These are phyloP conservation scores for Apostichopus leukothele DNA, from an alignment of 53 echinoderm and acorn worm genomes.

Conservation along the genomic window DNA sequence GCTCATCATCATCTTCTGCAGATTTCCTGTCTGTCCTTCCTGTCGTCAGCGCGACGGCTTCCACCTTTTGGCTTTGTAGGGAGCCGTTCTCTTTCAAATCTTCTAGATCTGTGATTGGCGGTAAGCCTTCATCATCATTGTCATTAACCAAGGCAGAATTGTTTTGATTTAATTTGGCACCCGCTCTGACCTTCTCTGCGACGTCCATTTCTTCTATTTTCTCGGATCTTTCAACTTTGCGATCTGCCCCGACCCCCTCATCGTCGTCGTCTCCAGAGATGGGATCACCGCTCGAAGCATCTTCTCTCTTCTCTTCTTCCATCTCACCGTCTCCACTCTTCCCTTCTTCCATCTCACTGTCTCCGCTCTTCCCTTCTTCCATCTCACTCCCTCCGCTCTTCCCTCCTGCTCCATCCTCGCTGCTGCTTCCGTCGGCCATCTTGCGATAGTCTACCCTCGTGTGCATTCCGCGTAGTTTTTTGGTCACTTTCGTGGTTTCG, in stretches of 20 bases:
- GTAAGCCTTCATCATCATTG: constrained; percentile 24
- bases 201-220: constrained; percentile 24
- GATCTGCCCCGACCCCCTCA: constrained; percentile 13
- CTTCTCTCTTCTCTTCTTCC: constrained; percentile 18
- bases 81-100: constrained; percentile 31
- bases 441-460: constrained; percentile 74
- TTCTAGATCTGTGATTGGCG: constrained; percentile 24
- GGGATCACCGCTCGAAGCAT: constrained; percentile 20
- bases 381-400: constrained; percentile 36
- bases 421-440: constrained; percentile 72
- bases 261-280: constrained; percentile 29
- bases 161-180: constrained; percentile 28
- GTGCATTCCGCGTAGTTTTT: constrained; percentile 40
- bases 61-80: background rate
- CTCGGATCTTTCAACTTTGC: constrained; percentile 14
- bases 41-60: background rate
- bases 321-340: constrained; percentile 36
- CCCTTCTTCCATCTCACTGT: constrained; percentile 43
- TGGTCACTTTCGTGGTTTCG: constrained; percentile 22
- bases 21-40: constrained; percentile 9
- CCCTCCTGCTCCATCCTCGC: constrained; percentile 51
- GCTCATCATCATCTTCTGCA: constrained; percentile 82
- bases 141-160: constrained; percentile 19
- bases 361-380: constrained; percentile 30
- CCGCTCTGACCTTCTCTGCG: background rate